Base-by-base conservation (phyloP, 2,888 invertebrate species). In the Zootermopsis nevadensis region DNA sequence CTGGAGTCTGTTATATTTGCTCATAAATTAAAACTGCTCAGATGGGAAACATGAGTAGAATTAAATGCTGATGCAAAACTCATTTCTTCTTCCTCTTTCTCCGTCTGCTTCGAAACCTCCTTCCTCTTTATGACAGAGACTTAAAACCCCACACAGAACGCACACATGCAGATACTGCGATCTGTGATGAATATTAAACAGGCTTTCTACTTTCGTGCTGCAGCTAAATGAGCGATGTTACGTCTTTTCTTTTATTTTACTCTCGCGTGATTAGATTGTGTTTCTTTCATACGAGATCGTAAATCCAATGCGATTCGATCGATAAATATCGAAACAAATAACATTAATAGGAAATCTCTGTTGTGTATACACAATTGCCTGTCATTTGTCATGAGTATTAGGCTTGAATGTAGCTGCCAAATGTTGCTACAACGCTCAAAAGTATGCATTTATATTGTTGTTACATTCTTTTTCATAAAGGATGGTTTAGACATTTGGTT, bases 301-400 rank as follows among this genome's bases (percentile, higher is more conserved):
- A 83, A 83, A 84, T 84, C 38, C 74, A 60, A 31, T 79, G 80
- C 42, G 31, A 33, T 60, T 30, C 60, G 79, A 91, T 91, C 91
- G 91, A 91, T 91, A 91, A 91, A 91, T 84, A 84, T 84, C 82
- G 77, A 91, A 91, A 91, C 55, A 22, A 77, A 77, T 77, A 77
- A 77, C 77, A 77, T 77, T 77, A 77, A 77, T 77, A 79, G 60
- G 66, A 66, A 79, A 79, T 79, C 55, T 53, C 38, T 77, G 48
- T 53, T 48, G 42, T 38, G 6, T 66, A 10, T 30, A 8, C 19
- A 66, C 66, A 27, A 8, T 66, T 66, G 66, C 6, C 66, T n/a
- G 2, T 27, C 15, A 19, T 48, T 48, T 48, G 48, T 38, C 38
- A 38, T 38, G 38, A n/a, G 15, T 48, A 1, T 48, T 3, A 48